Conservation (phyloP, 2,113 vertebrate species). For the Paradoxurus hermaphroditus region DNA sequence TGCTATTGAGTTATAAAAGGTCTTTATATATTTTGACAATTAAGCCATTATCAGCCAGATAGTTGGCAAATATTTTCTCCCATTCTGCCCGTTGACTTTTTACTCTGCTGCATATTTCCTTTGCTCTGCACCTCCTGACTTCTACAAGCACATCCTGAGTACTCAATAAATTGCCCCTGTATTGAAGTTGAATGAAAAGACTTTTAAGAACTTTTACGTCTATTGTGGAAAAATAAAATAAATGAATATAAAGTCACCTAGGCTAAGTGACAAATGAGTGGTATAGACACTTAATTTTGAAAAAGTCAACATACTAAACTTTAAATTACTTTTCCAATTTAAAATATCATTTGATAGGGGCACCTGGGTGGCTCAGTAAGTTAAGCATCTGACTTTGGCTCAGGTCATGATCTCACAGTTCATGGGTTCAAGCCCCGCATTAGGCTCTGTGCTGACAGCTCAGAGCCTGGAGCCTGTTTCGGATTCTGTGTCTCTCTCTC, state of each 20-base stretch:
- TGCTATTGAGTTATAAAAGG: not conserved
- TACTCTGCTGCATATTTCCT: not conserved
- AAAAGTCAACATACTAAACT: not conserved
- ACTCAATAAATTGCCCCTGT: not conserved
- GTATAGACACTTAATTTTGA: not conserved
- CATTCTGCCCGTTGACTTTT: not conserved
- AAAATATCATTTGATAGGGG: not conserved
- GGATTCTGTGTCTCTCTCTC: too few relatives aligned
- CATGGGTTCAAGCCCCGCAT: too few relatives aligned
- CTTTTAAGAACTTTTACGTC: not conserved
- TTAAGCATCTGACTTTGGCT: too few relatives aligned
- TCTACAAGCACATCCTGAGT: not conserved
- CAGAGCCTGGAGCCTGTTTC: too few relatives aligned
- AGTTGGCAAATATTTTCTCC: not conserved
- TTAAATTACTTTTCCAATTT: not conserved
- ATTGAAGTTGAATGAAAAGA: not conserved
- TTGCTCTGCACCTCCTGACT: not conserved
- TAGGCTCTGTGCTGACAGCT: too few relatives aligned
- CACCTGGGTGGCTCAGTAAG: too few relatives aligned
- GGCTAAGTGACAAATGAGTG: not conserved
- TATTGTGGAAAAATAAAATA: slow-evolving; percentile 34
- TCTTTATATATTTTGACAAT: not conserved
- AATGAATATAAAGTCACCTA: not conserved
- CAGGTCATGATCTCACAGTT: too few relatives aligned
- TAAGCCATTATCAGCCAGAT: not conserved